Evolutionary conservation across 1,140 invertebrate species (phyloP), one percentile per base, ranked within the genome.

Genomic region (Atta texana): DNA sequence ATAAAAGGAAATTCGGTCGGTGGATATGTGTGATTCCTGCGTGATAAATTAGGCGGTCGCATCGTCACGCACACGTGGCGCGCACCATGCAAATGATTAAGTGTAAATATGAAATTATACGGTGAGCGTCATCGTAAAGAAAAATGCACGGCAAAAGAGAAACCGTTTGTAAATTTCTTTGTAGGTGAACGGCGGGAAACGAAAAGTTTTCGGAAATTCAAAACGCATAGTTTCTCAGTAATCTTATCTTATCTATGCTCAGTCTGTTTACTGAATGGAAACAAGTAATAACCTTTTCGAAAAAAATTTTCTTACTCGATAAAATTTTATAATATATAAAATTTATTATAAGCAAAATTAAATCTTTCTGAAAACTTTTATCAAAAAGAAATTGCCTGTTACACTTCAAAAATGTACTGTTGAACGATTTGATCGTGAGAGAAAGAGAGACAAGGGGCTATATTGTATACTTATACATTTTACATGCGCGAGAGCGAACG

Each of bases 41-140:
- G 71, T 69, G 86, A 87, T 75, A 75, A 87, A 87, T 75, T 53
- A 76, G 61, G 44, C 44, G 5, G 51, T 28, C 18, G 66, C 31
- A 55, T 72, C 49, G 78, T 85, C 61, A 81, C 69, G 78, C 80
- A 59, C 55, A 74, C 82, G 55, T 64, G 59, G 34, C 34, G 72
- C 78, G 80, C 51, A n/a, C 69, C 51, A 87, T 87, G 71, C 69
- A 85, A 66, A 84, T 80, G 85, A 80, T 84, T 64, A 85, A 59
- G 51, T 51, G 61, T 63, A 74, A 84, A 64, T 75, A 59, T 68
- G 72, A 76, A 85, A 87, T 76, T 51, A 44, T 84, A 68, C 34
- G 16, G 57, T 34, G 53, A 57, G 61, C 31, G n/a, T 72, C 53
- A 14, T 61, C 51, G n/a, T 53, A 21, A 87, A 44, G 64, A 84